phyloP scores from a whole-genome alignment of 35 echinoderm and acorn worm species.

The Apostichopus californicus region DNA sequence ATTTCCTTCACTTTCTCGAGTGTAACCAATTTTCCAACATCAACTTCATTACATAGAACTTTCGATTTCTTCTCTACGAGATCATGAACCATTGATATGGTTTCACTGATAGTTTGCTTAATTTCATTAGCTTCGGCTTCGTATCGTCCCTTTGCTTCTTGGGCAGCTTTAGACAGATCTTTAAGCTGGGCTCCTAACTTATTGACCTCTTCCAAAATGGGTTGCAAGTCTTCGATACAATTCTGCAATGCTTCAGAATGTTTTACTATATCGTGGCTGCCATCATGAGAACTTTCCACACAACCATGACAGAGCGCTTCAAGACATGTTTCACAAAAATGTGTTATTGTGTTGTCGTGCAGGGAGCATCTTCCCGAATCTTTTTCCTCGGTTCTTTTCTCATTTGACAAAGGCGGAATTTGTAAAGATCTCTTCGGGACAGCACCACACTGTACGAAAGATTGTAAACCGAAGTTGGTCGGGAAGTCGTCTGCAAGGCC shows the following conservation, averaged over 20 bases:
- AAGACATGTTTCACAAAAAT: neutral
- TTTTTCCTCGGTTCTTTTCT: neutral
- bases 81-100: neutral
- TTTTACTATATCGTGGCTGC: neutral
- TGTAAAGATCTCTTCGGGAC: neutral
- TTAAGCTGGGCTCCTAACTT: neutral
- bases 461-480: conserved; percentile 21
- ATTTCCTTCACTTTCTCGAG: neutral
- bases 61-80: neutral
- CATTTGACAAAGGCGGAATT: too few species aligned
- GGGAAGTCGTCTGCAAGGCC: neutral
- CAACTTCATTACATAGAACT: neutral
- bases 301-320: neutral
- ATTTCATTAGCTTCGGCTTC: neutral
- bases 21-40: neutral
- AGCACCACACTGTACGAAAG: neutral
- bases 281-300: neutral
- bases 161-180: too few species aligned
- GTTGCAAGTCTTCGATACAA: neutral
- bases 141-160: neutral
- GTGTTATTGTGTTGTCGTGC: neutral
- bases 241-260: neutral
- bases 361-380: neutral
- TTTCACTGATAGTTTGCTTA: neutral
- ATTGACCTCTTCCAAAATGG: neutral